Evolutionary conservation across 2,888 invertebrate genomes (phyloP).

Genomic region (Microctonus aethiopoides): DNA sequence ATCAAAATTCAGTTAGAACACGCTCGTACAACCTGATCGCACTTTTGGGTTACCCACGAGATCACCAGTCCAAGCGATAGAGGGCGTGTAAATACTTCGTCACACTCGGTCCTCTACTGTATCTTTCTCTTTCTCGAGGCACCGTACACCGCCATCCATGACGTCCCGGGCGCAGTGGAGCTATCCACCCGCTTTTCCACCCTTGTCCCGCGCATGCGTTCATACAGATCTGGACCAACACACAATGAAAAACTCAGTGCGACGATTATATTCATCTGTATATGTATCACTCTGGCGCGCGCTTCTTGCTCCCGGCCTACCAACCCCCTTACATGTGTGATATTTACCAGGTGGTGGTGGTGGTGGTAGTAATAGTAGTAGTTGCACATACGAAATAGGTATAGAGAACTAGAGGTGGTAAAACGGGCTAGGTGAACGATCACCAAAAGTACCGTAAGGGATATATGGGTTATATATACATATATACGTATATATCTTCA

Average conservation of each 20-base stretch:
- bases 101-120: conserved; percentile 26
- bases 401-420: background rate
- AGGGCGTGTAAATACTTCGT: conserved; percentile 24
- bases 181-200: conserved; percentile 63
- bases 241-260: background rate
- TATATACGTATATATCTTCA: conserved; percentile 13
- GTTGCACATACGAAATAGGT: background rate
- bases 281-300: conserved; percentile 1
- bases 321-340: too few species aligned
- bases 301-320: background rate
- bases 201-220: conserved; percentile 60
- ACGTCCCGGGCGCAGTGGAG: conserved; percentile 66
- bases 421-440: background rate
- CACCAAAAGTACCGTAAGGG: background rate
- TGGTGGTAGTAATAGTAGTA: too few species aligned
- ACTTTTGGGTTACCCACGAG: conserved; percentile 7
- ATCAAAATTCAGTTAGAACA: background rate
- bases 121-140: conserved; percentile 39
- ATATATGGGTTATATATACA: background rate
- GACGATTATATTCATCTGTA: background rate
- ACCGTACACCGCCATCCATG: conserved; percentile 55
- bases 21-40: background rate
- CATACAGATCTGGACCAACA: background rate
- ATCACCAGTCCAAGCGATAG: conserved; percentile 9
- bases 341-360: too few species aligned